These are phyloP conservation scores for Intellagama lesueurii DNA, from an alignment of 2,797 vertebrate species.

Conservation along the genomic window DNA sequence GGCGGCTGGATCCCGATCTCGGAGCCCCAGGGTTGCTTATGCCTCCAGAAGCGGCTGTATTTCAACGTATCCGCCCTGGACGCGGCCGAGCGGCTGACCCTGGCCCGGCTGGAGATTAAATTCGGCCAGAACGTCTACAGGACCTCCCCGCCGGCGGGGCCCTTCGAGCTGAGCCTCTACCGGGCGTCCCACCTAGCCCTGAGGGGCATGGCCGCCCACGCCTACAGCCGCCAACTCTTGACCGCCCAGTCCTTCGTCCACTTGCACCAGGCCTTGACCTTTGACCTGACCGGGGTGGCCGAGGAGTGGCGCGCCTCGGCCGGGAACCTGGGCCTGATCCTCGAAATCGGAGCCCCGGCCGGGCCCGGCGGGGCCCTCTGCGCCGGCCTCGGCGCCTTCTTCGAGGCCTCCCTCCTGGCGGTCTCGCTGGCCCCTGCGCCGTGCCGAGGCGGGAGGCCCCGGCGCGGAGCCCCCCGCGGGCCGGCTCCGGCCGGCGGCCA, in stretches of 20 bases:
- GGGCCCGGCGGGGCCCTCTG: accelerated
- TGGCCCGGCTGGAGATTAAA: constrained; percentile 87
- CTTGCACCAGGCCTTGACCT: constrained; percentile 73
- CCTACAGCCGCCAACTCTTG: constrained; percentile 75
- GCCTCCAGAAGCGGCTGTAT: constrained; percentile 85
- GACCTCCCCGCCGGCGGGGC: constrained; percentile 23
- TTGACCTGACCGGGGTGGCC: constrained; percentile 82
- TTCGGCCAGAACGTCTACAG: constrained; percentile 77
- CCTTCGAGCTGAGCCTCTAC: constrained; percentile 82
- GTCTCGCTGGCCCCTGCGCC: constrained; percentile 86
- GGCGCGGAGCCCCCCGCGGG: constrained; percentile 39
- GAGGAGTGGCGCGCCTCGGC: constrained; percentile 73
- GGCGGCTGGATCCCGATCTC: constrained; percentile 73
- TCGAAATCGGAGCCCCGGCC: constrained; percentile 75
- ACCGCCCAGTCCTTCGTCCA: constrained; percentile 80
- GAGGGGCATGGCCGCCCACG: constrained; percentile 63
- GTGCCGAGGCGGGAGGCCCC: constrained; percentile 78
- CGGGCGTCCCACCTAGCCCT: constrained; percentile 69
- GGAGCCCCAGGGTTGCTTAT: constrained; percentile 69
- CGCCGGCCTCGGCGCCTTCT: constrained; percentile 52
- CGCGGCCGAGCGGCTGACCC: constrained; percentile 83
- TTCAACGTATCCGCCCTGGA: constrained; percentile 92
- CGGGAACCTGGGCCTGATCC: constrained; percentile 78
- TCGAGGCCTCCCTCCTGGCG: constrained; percentile 81
- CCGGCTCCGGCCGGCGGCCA: constrained; percentile 76